phyloP scores from a whole-genome alignment of 2,888 invertebrate genomes.

The Meloe dianella region DNA sequence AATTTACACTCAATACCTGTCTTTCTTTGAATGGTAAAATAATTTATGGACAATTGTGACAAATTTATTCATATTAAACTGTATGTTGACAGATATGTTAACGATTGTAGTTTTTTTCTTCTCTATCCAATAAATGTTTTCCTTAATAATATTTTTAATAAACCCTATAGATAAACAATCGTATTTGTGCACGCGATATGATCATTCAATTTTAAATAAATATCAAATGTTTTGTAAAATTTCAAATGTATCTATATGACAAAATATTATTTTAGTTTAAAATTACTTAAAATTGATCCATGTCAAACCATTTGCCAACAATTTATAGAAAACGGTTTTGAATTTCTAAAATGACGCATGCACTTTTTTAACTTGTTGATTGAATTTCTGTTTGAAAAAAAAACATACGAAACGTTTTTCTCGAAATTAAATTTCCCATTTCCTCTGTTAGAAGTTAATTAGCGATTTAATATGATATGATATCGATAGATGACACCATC shows the following conservation, averaged over 20 bases:
- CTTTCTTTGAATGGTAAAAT: too few relatives aligned
- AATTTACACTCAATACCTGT: too few relatives aligned
- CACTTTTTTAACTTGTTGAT: not conserved
- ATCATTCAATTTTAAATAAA: too few relatives aligned
- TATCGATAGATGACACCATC: not conserved
- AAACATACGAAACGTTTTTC: too few relatives aligned
- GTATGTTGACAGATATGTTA: not conserved
- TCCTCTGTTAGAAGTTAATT: not conserved
- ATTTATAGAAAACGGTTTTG: not conserved
- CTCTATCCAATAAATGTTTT: not conserved
- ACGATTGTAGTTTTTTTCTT: not conserved
- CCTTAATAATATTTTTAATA: too few relatives aligned
- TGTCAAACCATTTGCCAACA: not conserved
- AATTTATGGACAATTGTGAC: not conserved
- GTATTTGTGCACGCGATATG: not conserved
- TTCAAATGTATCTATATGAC: too few relatives aligned
- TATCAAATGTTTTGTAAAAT: too few relatives aligned
- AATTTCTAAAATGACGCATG: not conserved
- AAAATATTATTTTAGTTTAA: conserved; percentile 1
- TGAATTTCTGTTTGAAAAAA: not conserved
- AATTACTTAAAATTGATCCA: not conserved
- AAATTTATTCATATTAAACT: not conserved
- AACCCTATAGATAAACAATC: too few relatives aligned
- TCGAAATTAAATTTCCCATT: not conserved
- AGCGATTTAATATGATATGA: not conserved